phyloP scores from a whole-genome alignment of 1,140 invertebrate species.

The Lasioglossum albipes region DNA sequence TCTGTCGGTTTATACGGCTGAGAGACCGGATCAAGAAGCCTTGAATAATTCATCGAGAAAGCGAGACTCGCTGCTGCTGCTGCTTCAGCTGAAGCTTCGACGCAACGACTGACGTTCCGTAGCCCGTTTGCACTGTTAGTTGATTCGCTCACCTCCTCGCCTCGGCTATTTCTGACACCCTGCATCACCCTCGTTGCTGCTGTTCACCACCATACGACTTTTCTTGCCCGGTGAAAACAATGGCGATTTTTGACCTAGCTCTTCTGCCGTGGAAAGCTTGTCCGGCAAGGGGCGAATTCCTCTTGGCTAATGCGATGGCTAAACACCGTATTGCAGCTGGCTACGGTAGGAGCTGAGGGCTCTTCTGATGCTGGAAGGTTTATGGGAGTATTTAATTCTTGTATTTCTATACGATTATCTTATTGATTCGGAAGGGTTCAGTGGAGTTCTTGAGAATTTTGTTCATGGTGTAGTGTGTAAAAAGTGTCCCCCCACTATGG shows the following conservation, averaged over 20 bases:
- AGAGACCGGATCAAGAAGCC: conserved; percentile 67
- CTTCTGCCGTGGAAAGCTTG: not conserved
- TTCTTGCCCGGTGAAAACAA: not conserved
- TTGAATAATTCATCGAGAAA: conserved; percentile 72
- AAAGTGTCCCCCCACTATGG: too few species aligned
- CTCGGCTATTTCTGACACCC: conserved; percentile 26
- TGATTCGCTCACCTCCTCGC: conserved; percentile 11
- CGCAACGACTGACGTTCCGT: conserved; percentile 57
- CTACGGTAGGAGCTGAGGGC: too few species aligned
- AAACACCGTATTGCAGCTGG: not conserved
- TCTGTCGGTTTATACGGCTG: conserved; percentile 52
- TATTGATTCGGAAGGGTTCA: too few species aligned
- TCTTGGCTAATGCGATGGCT: not conserved
- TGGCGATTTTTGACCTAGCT: not conserved
- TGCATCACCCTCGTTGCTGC: conserved; percentile 11
- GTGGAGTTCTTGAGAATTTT: too few species aligned
- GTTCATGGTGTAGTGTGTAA: too few species aligned
- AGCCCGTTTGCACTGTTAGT: conserved; percentile 33
- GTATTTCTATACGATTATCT: too few species aligned
- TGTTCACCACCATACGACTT: not conserved
- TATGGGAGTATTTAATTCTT: too few species aligned
- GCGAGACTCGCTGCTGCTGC: conserved; percentile 40
- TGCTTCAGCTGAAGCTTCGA: conserved; percentile 20
- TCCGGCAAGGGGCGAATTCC: not conserved
- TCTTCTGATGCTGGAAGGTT: too few species aligned